Evolutionary conservation across 2,797 vertebrate species (phyloP).

Genomic region (Artibeus jamaicensis): DNA sequence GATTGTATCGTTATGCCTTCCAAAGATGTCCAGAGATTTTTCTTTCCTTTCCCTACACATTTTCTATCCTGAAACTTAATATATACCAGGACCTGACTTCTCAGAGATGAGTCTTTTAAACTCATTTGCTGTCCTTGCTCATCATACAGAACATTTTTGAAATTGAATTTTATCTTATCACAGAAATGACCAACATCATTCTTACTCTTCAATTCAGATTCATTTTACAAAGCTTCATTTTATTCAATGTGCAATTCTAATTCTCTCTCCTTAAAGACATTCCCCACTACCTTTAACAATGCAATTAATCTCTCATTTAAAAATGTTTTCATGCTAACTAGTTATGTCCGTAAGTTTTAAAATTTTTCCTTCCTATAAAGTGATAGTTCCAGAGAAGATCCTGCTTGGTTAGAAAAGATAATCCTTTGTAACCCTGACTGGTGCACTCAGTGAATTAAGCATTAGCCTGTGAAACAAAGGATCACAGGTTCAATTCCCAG

Average conservation of each 20-base stretch:
- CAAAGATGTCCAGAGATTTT: neutral
- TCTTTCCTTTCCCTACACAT: rapidly evolving
- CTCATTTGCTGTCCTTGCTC: neutral
- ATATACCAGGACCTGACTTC: neutral
- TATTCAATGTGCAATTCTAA: neutral
- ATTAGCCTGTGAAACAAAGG: too few species aligned
- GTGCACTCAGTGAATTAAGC: too few species aligned
- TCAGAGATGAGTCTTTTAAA: neutral
- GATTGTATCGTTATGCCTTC: neutral
- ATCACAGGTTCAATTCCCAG: too few species aligned
- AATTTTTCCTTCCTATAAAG: neutral
- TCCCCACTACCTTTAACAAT: neutral
- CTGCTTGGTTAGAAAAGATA: neutral
- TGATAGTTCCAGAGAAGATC: neutral
- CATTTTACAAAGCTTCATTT: neutral
- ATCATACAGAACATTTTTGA: neutral
- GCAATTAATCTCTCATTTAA: neutral
- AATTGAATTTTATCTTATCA: neutral
- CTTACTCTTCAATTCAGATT: neutral
- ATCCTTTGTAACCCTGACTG: neutral
- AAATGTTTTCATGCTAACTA: neutral
- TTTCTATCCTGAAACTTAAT: neutral
- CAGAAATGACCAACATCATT: neutral
- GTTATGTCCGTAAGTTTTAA: neutral
- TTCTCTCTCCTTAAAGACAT: neutral